phyloP scores from a whole-genome alignment of 2,797 vertebrate genomes.

The Geotrypetes seraphini region DNA sequence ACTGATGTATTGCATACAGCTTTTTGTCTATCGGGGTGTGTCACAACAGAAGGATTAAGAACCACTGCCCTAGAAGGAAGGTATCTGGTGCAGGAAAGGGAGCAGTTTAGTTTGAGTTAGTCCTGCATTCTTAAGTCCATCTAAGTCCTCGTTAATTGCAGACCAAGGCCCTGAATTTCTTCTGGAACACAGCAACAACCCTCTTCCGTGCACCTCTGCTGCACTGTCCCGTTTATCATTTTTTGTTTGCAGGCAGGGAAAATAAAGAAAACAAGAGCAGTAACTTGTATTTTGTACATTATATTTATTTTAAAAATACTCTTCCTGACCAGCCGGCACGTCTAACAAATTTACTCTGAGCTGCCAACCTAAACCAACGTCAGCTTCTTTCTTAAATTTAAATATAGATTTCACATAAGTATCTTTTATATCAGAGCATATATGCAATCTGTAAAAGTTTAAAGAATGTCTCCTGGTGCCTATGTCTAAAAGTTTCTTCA shows the following conservation, averaged over 20 bases:
- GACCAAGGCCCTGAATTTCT: no score
- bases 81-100: no score
- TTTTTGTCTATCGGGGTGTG: no score
- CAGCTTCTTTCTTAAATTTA: conserved; percentile 35
- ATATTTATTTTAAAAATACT: conserved; percentile 43
- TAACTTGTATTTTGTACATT: conserved; percentile 11
- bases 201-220: no score
- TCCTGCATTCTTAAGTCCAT: no score
- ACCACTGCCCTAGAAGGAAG: no score
- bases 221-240: no score
- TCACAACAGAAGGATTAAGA: no score
- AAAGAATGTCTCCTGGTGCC: conserved; percentile 12
- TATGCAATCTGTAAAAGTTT: conserved; percentile 23
- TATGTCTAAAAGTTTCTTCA: neutral
- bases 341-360: conserved; percentile 36
- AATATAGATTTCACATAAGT: conserved; percentile 22
- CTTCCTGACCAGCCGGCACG: conserved; percentile 34
- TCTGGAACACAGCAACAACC: no score
- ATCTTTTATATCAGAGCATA: conserved; percentile 12
- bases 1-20: no score
- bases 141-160: no score
- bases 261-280: conserved; percentile 27
- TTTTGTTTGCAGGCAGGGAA: conserved; percentile 24
- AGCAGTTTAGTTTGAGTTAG: no score
- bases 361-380: conserved; percentile 28